phyloP scores from a whole-genome alignment of 2,888 invertebrate genomes.

The Xestia xanthographa region DNA sequence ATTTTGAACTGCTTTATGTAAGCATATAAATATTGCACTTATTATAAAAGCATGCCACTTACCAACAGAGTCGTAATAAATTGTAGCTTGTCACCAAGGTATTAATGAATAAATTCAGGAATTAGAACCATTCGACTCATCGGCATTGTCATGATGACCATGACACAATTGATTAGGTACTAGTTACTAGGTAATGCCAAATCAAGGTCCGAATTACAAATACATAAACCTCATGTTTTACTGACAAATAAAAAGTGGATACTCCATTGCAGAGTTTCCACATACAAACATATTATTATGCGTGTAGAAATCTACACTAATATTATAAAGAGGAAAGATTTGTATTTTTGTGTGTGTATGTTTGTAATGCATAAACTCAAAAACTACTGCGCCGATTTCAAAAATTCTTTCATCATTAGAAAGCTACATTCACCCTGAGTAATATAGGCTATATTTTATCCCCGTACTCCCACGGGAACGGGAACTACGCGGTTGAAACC shows the following conservation, averaged over 20 bases:
- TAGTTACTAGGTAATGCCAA: slow-evolving; percentile 2
- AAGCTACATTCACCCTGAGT: no score
- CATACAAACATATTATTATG: no score
- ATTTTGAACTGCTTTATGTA: not conserved
- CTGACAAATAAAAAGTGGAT: slow-evolving; percentile 25
- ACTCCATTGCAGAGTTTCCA: slow-evolving; percentile 13
- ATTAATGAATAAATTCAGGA: not conserved
- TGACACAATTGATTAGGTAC: slow-evolving; percentile 30
- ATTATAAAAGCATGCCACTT: not conserved
- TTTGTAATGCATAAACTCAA: no score
- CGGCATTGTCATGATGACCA: slow-evolving; percentile 1
- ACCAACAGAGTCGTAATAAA: not conserved
- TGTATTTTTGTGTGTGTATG: not conserved
- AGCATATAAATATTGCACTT: not conserved
- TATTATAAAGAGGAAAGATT: no score
- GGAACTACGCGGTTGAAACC: no score
- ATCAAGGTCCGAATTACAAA: slow-evolving; percentile 34
- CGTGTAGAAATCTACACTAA: no score
- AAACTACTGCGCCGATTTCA: no score
- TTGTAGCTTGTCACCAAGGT: not conserved
- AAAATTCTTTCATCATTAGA: no score
- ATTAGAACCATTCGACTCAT: not conserved
- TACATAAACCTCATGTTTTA: slow-evolving; percentile 11
- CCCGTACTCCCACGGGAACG: no score
- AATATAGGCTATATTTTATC: no score